These are phyloP conservation scores for Scolanthus callimorphus DNA, from an alignment of 92 coral and sea anemone species.

Conservation along the genomic window DNA sequence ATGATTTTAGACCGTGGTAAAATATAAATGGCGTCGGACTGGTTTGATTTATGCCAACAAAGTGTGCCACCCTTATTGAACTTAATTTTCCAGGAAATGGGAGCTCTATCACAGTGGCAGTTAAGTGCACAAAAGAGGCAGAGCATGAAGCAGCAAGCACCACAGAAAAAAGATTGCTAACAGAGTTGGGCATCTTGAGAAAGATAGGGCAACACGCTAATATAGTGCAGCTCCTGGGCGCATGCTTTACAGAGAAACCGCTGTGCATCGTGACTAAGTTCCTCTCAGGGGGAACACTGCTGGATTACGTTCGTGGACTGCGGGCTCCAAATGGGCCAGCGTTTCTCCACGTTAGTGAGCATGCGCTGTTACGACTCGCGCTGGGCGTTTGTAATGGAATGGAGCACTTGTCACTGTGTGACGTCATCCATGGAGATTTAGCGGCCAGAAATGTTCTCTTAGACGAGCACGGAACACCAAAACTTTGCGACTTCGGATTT, in stretches of 20 bases:
- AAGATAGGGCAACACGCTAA: slow-evolving; percentile 50
- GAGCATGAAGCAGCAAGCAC: not conserved
- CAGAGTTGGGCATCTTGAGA: slow-evolving; percentile 50
- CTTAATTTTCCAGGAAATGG: not conserved
- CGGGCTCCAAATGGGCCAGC: slow-evolving; percentile 29
- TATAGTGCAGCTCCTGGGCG: slow-evolving; percentile 49
- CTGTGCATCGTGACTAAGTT: slow-evolving; percentile 55
- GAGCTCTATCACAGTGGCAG: not conserved
- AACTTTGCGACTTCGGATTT: slow-evolving; percentile 68
- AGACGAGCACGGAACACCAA: slow-evolving; percentile 38
- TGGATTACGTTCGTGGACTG: slow-evolving; percentile 33
- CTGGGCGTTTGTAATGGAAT: slow-evolving; percentile 59
- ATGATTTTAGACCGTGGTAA: no score
- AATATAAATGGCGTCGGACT: no score
- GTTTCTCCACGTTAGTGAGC: slow-evolving; percentile 42
- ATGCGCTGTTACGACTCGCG: slow-evolving; percentile 49
- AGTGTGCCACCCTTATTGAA: no score
- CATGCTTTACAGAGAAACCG: slow-evolving; percentile 46
- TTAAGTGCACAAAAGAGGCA: not conserved
- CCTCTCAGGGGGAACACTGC: slow-evolving; percentile 58
- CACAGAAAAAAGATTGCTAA: no score
- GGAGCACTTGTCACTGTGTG: slow-evolving; percentile 43
- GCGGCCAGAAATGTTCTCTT: slow-evolving; percentile 64
- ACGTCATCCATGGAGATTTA: slow-evolving; percentile 62
- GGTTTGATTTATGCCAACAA: no score